Percentiles rank a stretch among this genome's conserved stretches.
These are phyloP conservation scores for Thripadectes ignobilis DNA, from an alignment of 2,797 vertebrate species.

Conservation along the genomic window DNA sequence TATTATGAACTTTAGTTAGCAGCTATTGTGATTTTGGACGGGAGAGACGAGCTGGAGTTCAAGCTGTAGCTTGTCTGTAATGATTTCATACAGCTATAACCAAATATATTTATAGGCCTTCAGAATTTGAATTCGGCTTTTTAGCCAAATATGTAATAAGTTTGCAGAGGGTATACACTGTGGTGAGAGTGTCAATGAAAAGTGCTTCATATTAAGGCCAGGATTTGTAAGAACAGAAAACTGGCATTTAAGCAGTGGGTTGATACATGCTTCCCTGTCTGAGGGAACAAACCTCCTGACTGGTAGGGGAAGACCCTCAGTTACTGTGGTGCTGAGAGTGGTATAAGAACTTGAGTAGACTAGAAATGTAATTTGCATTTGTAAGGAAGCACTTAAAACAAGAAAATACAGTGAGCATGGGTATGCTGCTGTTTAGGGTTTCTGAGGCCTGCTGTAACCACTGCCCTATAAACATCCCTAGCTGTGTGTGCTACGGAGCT, in stretches of 20 bases:
- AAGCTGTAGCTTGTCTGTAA: background rate
- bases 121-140: background rate
- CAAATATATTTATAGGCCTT: background rate
- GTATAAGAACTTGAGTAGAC: background rate
- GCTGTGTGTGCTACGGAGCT: background rate
- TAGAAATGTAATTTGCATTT: background rate
- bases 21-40: background rate
- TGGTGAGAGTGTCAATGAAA: background rate
- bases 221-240: background rate
- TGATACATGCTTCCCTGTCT: background rate
- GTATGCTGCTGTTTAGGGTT: background rate
- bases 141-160: background rate
- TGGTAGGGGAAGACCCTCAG: background rate
- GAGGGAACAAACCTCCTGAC: background rate
- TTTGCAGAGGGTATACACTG: background rate
- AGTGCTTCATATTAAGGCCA: background rate
- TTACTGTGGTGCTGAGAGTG: background rate
- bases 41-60: background rate
- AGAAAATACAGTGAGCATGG: background rate
- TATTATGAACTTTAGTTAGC: background rate
- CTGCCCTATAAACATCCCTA: background rate
- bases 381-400: background rate
- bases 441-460: background rate
- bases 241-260: background rate
- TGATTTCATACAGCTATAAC: background rate